phyloP scores from a whole-genome alignment of 2,113 vertebrate species.

The Syngnathoides biaculeatus region DNA sequence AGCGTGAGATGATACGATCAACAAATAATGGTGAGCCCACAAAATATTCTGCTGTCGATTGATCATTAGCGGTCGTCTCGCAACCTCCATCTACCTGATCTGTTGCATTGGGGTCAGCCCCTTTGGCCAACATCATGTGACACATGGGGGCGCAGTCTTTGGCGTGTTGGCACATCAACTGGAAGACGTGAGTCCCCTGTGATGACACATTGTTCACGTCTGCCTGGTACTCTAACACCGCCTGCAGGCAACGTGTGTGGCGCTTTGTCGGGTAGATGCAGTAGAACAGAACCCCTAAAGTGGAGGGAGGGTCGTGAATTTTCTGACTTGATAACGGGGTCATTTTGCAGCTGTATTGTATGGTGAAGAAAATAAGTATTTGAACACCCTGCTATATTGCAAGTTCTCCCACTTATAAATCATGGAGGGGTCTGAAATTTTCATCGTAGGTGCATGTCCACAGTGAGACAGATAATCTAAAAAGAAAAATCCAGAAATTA shows the following conservation, averaged over 20 bases:
- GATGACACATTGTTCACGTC: conserved; percentile 81
- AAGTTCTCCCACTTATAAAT: too few relatives aligned
- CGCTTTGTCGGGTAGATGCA: conserved; percentile 81
- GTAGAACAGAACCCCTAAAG: conserved; percentile 86
- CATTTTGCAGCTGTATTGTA: not conserved
- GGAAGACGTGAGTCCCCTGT: conserved; percentile 79
- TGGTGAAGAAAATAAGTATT: too few relatives aligned
- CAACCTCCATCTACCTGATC: conserved; percentile 53
- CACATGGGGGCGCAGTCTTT: conserved; percentile 74
- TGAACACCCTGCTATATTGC: too few relatives aligned
- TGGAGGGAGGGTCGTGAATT: not conserved
- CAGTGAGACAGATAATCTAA: too few relatives aligned
- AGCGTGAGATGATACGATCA: not conserved
- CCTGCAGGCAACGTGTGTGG: conserved; percentile 77
- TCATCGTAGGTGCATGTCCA: too few relatives aligned
- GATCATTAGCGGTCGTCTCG: too few relatives aligned
- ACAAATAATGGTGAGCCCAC: not conserved
- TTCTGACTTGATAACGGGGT: not conserved
- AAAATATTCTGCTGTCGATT: not conserved
- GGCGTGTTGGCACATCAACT: conserved; percentile 82
- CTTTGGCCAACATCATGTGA: conserved; percentile 79
- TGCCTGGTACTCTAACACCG: conserved; percentile 76
- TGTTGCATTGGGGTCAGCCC: conserved; percentile 80
- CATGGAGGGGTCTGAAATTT: too few relatives aligned
- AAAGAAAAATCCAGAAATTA: too few relatives aligned